phyloP scores from a whole-genome alignment of 1,140 invertebrate species.

The Oryzaephilus surinamensis region DNA sequence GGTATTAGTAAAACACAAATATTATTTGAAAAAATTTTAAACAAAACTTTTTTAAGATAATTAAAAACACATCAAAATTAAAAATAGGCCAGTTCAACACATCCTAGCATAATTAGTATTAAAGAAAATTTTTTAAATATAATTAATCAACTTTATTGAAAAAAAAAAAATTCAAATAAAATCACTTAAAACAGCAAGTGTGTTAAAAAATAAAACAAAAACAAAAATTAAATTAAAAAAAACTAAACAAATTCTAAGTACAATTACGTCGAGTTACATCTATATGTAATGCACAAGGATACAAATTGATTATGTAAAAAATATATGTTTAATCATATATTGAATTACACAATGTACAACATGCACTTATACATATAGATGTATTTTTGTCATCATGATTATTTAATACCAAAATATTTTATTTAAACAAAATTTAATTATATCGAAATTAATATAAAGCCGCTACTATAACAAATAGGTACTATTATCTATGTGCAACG shows the following conservation, averaged over 20 bases:
- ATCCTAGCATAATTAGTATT: constrained; percentile 28
- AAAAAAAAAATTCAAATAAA: constrained; percentile 21
- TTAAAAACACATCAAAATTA: constrained; percentile 29
- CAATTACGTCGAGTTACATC: no score
- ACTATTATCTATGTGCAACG: constrained; percentile 31
- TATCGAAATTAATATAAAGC: no score
- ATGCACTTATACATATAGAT: no score
- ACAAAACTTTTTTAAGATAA: constrained; percentile 9
- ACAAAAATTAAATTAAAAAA: no score
- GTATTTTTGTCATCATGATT: no score
- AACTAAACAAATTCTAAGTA: constrained; percentile 30
- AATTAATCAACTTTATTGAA: constrained; percentile 27
- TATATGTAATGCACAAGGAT: no score
- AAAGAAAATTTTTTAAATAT: constrained; percentile 23
- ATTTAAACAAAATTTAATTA: no score
- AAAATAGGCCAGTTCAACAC: constrained; percentile 24
- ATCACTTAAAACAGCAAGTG: constrained; percentile 28
- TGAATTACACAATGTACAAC: no score
- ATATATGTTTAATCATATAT: no score
- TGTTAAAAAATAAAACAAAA: constrained; percentile 31
- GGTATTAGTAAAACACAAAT: constrained; percentile 37
- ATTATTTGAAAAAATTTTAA: constrained; percentile 22
- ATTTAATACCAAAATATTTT: no score
- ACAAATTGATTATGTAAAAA: no score
- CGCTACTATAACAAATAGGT: constrained; percentile 33